These are phyloP conservation scores for Dascyllus trimaculatus DNA, from an alignment of 2,113 vertebrate genomes.

Conservation along the genomic window DNA sequence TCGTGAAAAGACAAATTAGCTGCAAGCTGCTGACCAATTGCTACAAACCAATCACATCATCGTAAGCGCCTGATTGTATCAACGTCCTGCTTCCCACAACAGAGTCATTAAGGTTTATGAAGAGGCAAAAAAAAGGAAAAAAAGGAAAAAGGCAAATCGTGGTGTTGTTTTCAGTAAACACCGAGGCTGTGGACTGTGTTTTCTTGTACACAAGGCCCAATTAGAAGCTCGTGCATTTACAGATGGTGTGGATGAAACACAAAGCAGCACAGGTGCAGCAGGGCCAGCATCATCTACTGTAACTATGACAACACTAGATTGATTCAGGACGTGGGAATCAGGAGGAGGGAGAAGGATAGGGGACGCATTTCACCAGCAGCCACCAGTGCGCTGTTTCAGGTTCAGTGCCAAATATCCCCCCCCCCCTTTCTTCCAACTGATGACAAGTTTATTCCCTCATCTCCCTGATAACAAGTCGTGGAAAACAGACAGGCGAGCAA, in stretches of 20 bases:
- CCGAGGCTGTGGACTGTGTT: conserved; percentile 8
- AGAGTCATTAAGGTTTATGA: conserved; percentile 67
- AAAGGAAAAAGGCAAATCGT: neutral
- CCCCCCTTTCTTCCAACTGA: conserved; percentile 3
- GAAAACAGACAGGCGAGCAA: neutral
- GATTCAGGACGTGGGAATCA: conserved; percentile 85
- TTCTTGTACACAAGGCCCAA: conserved; percentile 54
- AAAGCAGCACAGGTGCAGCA: conserved; percentile 83
- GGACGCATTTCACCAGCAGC: conserved; percentile 67
- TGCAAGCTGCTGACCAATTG: conserved; percentile 83
- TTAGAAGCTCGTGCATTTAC: conserved; percentile 63
- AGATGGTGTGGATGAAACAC: conserved; percentile 69
- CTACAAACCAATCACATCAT: conserved; percentile 78
- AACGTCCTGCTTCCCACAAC: conserved; percentile 55
- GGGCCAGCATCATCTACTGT: conserved; percentile 82
- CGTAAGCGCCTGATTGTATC: conserved; percentile 71
- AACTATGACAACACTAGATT: conserved; percentile 87
- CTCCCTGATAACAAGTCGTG: neutral
- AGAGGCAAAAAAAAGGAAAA: conserved; percentile 53
- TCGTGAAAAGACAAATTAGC: conserved; percentile 84
- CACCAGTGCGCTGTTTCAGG: conserved; percentile 11
- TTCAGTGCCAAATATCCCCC: conserved; percentile 16
- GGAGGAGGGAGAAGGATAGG: conserved; percentile 54
- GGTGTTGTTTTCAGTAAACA: conserved; percentile 47
- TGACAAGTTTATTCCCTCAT: conserved; percentile 13